Conservation (phyloP, 2,113 vertebrate genomes). For the Narcine bancroftii region DNA sequence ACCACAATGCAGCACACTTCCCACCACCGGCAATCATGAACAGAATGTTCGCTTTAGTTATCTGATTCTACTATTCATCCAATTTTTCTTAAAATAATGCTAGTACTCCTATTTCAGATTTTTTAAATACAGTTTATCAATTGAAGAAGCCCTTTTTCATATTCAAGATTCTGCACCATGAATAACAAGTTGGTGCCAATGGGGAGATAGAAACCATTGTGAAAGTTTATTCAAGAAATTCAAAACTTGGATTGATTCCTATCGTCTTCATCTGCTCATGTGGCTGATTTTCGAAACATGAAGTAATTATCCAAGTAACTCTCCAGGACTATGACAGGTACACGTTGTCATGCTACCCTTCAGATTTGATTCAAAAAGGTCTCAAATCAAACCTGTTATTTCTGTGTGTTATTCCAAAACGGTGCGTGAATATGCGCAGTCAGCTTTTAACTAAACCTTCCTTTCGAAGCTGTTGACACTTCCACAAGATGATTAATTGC, state of each 20-base stretch:
- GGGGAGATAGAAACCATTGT: not conserved
- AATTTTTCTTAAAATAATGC: not conserved
- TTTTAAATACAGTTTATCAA: not conserved
- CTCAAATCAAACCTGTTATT: not conserved
- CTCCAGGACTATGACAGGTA: not conserved
- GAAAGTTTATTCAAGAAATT: not conserved
- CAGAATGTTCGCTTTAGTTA: not conserved
- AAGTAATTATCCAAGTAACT: not conserved
- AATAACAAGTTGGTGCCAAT: not conserved
- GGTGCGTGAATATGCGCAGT: not conserved
- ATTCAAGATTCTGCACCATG: too few species aligned
- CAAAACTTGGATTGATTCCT: not conserved
- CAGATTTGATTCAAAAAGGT: not conserved
- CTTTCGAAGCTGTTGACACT: slow-evolving; percentile 27
- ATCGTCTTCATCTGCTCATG: not conserved
- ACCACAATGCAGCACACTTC: too few species aligned
- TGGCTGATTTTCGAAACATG: not conserved
- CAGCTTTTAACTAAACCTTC: slow-evolving; percentile 20
- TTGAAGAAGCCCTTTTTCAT: not conserved
- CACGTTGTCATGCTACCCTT: not conserved
- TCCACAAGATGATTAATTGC: slow-evolving; percentile 30
- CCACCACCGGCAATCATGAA: not conserved
- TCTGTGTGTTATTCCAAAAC: not conserved
- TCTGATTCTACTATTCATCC: not conserved
- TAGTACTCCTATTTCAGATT: not conserved